Base-by-base conservation (phyloP, 2,113 vertebrate species). In the Orycteropus afer region DNA sequence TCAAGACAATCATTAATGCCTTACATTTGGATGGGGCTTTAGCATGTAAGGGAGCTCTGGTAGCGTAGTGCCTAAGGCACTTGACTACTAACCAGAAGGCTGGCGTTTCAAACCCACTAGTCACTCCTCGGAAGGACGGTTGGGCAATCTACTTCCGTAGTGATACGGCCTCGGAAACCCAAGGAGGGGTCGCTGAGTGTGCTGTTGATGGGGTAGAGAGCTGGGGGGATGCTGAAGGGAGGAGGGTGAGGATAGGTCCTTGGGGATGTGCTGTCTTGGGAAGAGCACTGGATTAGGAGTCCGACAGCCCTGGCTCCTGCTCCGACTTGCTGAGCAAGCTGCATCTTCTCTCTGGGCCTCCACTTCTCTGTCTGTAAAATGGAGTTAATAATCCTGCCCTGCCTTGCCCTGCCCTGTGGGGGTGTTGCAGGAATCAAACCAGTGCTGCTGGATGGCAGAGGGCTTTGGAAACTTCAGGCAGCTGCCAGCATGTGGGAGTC, bases 281-380 rank as follows among this genome's bases (percentile, higher is more conserved):
- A 55, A n/a, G 65, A 90, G 81, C 89, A 29, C 57, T 8, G 40
- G 47, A 18, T 83, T 23, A 2, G n/a, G 84, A 93, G 77, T 47
- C 90, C 92, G 47, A 37, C 18, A 73, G 69, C 55, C 47, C 69
- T 71, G 77, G 57, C 59, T 63, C 86, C 40, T 7, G 23, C 17
- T 0, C 37, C 34, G 78, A 79, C 74, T 86, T 0, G 0, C 23
- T 3, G 3, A 71, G 65, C 55, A 40, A 91, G 87, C 63, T 1
- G 3, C 0, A 32, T 57, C 96, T 65, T 86, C 67, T 95, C 81
- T 86, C 85, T 29, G 20, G 59, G 94, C 89, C 96, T 97, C 89
- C 9, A 86, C 74, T 42, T 95, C 67, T 76, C 92, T 10, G 12
- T 97, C 96, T 95, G 94, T 91, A 87, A 96, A 97, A 95, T 95